Base-by-base conservation (phyloP, 2,888 invertebrate species). In the Drosophila eohydei region DNA sequence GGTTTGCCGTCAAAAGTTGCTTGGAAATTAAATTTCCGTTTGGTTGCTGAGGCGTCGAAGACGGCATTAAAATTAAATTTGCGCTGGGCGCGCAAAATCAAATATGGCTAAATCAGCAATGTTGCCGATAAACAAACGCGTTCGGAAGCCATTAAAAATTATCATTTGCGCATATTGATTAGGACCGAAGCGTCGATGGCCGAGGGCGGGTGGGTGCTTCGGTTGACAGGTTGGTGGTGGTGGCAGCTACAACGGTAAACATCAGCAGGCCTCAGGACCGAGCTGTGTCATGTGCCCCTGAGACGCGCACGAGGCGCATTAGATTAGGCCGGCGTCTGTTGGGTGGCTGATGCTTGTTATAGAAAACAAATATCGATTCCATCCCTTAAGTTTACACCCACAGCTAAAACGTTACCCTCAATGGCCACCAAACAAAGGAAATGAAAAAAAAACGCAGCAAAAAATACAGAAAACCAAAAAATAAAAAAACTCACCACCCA, bases 61-160 rank as follows among this genome's bases (percentile, higher is more conserved):
- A 63, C 57, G 63, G 81, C 61, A 76, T 76, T 70, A 77, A 87
- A 90, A 89, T 87, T 85, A 88, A 89, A 85, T 89, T 87, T 89
- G 72, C 87, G 67, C 68, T 56, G 38, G 78, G 71, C 72, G 75
- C 57, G 66, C 76, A 41, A 81, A 86, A 81, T 83, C 87, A 74
- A 90, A 79, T 76, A 81, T 78, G 74, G 73, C 79, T 86, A 87
- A 87, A 90, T 89, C 88, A 85, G 78, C 82, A 66, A 81, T 69
- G 89, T 75, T 84, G 89, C 68, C 87, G 87, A 82, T 90, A 89
- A 89, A 87, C 87, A 87, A 89, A 88, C 79, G 86, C 90, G 87
- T 71, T 86, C 77, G 86, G 84, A 90, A 91, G 86, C 90, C 90
- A 91, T 91, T 91, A 86, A 86, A 91, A 90, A 83, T 89, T 91